Evolutionary conservation across 2,113 vertebrate species (phyloP), one percentile per base, ranked within the genome.

Genomic region (Todiramphus saurophagus): DNA sequence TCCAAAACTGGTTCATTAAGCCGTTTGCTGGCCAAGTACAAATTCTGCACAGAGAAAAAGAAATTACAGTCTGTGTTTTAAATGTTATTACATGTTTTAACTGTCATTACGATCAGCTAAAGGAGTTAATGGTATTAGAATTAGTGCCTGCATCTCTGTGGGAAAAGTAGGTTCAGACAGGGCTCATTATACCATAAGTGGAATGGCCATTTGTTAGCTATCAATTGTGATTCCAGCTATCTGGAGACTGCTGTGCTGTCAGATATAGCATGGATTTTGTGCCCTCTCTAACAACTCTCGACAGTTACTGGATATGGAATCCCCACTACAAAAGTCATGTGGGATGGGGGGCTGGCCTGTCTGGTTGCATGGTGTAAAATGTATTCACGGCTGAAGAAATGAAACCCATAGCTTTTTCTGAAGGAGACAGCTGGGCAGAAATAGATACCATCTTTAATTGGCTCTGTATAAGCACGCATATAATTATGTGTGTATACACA

Each of bases 151-250:
- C 24, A 87, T 89, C 93, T 95, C 92, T 70, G 82, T 76, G 31
- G 92, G 79, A 94, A 68, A 92, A 93, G 53, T 64, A 81, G 55
- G 53, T 72, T 95, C 72, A 96, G 48, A 68, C 27, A 37, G 76
- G 68, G 63, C 58, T 93, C 81, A 94, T 88, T 80, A 72, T 87
- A 44, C 68, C 50, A 7, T 90, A 67, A 93, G 85, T 78, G 79
- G 89, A 91, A 92, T 89, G 83, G 90, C 95, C 94, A 89, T 95
- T 97, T 60, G 58, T 95, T 97, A 94, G 89, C 70, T 91, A 91
- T 92, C 3, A 69, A 93, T 73, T 90, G 74, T 11, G 44, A 56
- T 82, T 95, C 85, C 59, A 74, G 77, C 41, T 96, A 50, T 93
- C 79, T 84, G 59, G 89, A 74, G 75, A 86, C 68, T 64, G 93